phyloP scores from a whole-genome alignment of 2,113 vertebrate species.

The Proterorhinus semilunaris region DNA sequence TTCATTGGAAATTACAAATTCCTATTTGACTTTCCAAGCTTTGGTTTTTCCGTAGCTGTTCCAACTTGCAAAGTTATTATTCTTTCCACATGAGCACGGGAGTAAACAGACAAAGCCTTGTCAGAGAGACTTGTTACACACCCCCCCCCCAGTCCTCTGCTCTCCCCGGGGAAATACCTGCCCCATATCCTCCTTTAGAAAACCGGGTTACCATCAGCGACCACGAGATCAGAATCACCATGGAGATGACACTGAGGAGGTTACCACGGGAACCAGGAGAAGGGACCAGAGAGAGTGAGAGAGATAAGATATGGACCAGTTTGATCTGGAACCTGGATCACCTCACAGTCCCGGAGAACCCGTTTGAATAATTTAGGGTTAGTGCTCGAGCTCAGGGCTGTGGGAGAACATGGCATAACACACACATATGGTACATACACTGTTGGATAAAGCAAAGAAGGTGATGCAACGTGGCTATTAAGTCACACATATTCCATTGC shows the following conservation, averaged over 20 bases:
- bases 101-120: too few relatives aligned
- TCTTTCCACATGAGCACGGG: too few relatives aligned
- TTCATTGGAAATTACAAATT: too few relatives aligned
- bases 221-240: slow-evolving; percentile 2
- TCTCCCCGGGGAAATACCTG: slow-evolving; percentile 10
- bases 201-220: background rate
- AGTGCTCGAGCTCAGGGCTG: background rate
- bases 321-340: background rate
- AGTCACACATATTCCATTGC: too few relatives aligned
- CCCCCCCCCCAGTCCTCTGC: too few relatives aligned
- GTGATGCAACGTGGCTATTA: too few relatives aligned
- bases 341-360: background rate
- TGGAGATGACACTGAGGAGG: background rate
- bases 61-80: too few relatives aligned
- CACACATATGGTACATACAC: too few relatives aligned
- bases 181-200: background rate
- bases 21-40: too few relatives aligned
- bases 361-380: background rate
- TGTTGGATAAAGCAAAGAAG: too few relatives aligned
- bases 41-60: too few relatives aligned
- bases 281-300: background rate
- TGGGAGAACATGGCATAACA: background rate
- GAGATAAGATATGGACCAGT: background rate
- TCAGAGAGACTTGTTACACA: too few relatives aligned
- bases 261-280: background rate